Evolutionary conservation across 2,888 invertebrate species (phyloP), one percentile per base, ranked within the genome.

Genomic region (Trimorus sp.): DNA sequence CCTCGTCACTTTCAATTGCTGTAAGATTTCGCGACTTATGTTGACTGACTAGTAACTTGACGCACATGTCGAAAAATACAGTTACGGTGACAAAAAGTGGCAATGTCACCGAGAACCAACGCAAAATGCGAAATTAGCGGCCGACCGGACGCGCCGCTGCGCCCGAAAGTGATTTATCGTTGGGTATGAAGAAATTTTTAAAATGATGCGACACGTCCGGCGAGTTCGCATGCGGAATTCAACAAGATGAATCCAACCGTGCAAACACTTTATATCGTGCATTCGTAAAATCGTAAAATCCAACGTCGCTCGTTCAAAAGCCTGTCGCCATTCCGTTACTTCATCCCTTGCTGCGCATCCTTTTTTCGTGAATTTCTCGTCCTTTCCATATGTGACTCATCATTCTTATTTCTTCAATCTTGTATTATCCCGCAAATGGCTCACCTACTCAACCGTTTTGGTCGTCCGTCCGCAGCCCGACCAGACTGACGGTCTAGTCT

Each of bases 371-470:
- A 74, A 83, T 68, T 76, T 62, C 68, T 82, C 83, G 79, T 79
- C 80, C 83, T 79, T 84, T 82, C 63, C 85, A 69, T 81, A 68
- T 56, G 65, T 70, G 69, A 81, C 82, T 83, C 83, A 54, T 84
- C 85, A 75, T 84, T 86, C 86, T 87, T 85, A 86, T 89, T 88
- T 84, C 84, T 87, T 87, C 87, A 87, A 88, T 87, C 86, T 87
- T 86, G 86, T 86, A 88, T 89, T 88, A 89, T 88, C 85, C 86
- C 84, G 81, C 87, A 86, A 88, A 88, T 88, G 87, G 87, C 86
- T 87, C 86, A 85, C 83, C 87, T 85, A 85, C 85, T 87, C 86
- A 86, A 84, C 85, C 85, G 78, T 86, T 85, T 83, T 76, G 82
- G 85, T 86, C 85, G 87, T 86, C 85, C 87, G 84, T 84, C 84